phyloP scores from a whole-genome alignment of 2,888 invertebrate genomes.

The Leptopilina myrica region DNA sequence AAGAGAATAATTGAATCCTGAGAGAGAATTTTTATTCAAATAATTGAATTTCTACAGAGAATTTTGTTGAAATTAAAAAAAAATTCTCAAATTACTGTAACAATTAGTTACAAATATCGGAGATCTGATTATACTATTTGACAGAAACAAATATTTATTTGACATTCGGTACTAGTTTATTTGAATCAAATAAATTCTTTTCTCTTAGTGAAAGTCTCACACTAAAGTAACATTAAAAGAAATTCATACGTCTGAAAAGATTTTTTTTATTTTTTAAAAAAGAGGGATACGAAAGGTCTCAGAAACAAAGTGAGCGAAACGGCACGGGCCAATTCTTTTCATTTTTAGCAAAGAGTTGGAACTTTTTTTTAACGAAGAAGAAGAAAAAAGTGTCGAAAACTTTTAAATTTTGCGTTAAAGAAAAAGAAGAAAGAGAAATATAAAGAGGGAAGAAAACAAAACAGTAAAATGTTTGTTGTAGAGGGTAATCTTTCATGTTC shows the following conservation, averaged over 20 bases:
- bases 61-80: too few species aligned
- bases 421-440: background rate
- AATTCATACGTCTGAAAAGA: too few species aligned
- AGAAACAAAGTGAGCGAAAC: slow-evolving; percentile 32
- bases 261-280: background rate
- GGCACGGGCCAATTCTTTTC: slow-evolving; percentile 25
- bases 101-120: too few species aligned
- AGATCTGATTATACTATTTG: too few species aligned
- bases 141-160: too few species aligned
- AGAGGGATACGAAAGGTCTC: background rate
- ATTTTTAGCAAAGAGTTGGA: background rate
- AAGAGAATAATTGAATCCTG: too few species aligned
- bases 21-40: background rate
- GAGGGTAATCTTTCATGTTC: slow-evolving; percentile 14
- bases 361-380: slow-evolving; percentile 9
- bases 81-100: too few species aligned
- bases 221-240: too few species aligned
- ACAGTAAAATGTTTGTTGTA: slow-evolving; percentile 13
- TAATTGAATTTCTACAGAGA: too few species aligned
- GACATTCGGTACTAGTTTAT: too few species aligned
- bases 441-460: background rate
- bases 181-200: too few species aligned
- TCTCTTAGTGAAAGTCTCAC: too few species aligned
- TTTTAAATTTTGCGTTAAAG: background rate
- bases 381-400: slow-evolving; percentile 18